Percentiles rank a stretch among this genome's conserved stretches.
Conservation (phyloP, 2,113 vertebrate species). For the Elephas maximus region DNA sequence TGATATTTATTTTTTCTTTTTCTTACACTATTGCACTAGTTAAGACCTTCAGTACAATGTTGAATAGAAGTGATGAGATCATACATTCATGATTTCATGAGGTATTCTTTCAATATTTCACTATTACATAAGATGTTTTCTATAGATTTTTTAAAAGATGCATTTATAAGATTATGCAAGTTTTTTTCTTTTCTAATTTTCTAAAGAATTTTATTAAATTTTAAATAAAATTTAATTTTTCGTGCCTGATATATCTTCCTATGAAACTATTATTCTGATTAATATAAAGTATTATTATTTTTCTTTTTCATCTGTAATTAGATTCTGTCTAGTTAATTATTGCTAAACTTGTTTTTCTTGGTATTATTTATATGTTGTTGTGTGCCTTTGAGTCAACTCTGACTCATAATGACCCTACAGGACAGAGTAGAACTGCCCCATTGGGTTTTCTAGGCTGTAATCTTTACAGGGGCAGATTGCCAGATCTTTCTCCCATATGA, state of each 20-base stretch:
- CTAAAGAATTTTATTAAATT: not conserved
- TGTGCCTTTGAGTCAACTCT: no score
- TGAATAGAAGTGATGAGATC: not conserved
- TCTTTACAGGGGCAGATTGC: no score
- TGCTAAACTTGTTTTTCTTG: not conserved
- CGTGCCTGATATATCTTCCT: not conserved
- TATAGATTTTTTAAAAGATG: not conserved
- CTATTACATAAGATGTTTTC: not conserved
- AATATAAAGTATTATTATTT: not conserved
- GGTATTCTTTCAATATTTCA: not conserved
- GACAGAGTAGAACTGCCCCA: no score
- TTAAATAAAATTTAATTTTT: not conserved
- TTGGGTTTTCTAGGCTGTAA: no score
- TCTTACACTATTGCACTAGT: not conserved
- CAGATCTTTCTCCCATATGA: no score
- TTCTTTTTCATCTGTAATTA: not conserved
- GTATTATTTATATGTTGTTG: not conserved
- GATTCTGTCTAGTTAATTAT: not conserved
- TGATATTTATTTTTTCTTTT: not conserved
- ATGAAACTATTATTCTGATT: not conserved
- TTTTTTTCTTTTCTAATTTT: not conserved
- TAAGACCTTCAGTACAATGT: not conserved
- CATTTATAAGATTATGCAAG: not conserved
- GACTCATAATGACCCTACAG: no score
- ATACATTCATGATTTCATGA: no score